Evolutionary conservation across 2,888 invertebrate species (phyloP).

Genomic region (Willowsia nigromaculata): DNA sequence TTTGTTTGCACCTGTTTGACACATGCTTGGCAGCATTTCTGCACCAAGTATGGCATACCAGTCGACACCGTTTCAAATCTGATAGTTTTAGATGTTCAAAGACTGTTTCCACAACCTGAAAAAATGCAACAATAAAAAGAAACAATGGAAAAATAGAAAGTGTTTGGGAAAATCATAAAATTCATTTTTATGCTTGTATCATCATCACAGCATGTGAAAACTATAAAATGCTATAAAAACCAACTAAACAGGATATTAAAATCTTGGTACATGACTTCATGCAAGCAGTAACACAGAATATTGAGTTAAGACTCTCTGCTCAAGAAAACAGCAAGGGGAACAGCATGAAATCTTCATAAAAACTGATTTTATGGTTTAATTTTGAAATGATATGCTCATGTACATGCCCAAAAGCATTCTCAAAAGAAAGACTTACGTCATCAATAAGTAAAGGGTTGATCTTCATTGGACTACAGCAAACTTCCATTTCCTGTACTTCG

Average conservation of each 20-base stretch:
- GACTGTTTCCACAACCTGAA: constrained; percentile 64
- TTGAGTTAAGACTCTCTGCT: background rate
- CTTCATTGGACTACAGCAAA: constrained; percentile 36
- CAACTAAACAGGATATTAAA: constrained; percentile 16
- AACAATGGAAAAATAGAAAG: background rate
- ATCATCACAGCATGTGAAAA: constrained; percentile 43
- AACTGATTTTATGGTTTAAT: constrained; percentile 43
- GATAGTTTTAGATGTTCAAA: constrained; percentile 63
- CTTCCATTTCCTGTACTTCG: constrained; percentile 65
- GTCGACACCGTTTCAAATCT: constrained; percentile 65
- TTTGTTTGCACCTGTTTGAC: constrained; percentile 43
- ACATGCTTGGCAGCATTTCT: constrained; percentile 42
- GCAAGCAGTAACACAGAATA: constrained; percentile 19
- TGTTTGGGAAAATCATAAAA: constrained; percentile 5
- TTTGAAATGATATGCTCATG: constrained; percentile 4
- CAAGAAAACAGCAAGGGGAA: background rate
- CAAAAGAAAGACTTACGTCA: constrained; percentile 55
- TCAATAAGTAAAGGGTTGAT: constrained; percentile 68
- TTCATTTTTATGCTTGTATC: background rate
- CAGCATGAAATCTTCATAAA: constrained; percentile 48
- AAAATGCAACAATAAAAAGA: constrained; percentile 1
- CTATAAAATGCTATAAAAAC: constrained; percentile 30
- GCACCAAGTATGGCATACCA: constrained; percentile 69
- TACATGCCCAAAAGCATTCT: background rate
- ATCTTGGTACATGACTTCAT: constrained; percentile 10